Conservation (phyloP, 2,113 vertebrate species). For the Salminus brasiliensis region DNA sequence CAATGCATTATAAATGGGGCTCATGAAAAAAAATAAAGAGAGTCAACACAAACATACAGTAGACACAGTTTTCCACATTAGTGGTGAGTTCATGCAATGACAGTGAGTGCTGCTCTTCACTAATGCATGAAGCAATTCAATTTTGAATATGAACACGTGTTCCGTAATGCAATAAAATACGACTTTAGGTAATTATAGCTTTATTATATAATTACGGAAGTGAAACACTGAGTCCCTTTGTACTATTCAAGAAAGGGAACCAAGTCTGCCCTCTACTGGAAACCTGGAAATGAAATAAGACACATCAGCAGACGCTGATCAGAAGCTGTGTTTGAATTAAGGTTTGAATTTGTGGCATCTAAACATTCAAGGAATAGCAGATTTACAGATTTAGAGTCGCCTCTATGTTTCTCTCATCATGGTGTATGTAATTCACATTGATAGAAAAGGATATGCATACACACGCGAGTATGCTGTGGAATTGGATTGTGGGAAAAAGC, state of each 20-base stretch:
- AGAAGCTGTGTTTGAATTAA: too few species aligned
- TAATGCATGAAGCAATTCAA: constrained; percentile 14
- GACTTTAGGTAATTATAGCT: background rate
- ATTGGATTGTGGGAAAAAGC: background rate
- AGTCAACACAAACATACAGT: constrained; percentile 9
- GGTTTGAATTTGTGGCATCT: too few species aligned
- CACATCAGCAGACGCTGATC: background rate
- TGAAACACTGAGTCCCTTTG: background rate
- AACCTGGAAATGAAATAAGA: background rate
- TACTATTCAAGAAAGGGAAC: background rate
- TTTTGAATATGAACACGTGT: background rate
- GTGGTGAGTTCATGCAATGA: background rate
- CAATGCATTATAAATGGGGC: background rate
- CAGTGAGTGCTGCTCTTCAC: background rate
- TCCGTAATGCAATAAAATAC: background rate
- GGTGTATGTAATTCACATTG: background rate
- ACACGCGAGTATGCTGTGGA: too few species aligned
- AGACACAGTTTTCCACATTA: background rate
- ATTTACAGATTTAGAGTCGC: background rate
- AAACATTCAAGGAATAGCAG: background rate
- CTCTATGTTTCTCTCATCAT: background rate
- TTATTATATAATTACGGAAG: background rate
- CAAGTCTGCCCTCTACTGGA: constrained; percentile 59
- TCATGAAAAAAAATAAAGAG: background rate
- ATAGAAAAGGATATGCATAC: background rate